phyloP scores from a whole-genome alignment of 1,140 invertebrate genomes.

The Drosophila eugracilis region DNA sequence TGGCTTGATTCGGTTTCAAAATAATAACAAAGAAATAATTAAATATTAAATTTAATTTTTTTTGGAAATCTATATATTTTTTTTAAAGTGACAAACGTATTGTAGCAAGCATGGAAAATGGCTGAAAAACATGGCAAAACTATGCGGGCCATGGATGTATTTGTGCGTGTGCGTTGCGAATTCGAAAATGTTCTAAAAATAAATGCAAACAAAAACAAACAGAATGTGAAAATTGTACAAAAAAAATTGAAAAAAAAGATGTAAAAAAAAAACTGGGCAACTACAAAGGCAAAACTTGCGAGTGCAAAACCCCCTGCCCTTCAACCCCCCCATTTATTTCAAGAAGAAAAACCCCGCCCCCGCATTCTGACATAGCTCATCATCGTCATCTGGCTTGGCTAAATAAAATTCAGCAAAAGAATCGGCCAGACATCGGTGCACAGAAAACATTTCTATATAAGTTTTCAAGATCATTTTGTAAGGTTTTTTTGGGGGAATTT shows the following conservation, averaged over 20 bases:
- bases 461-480: not conserved
- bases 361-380: conserved; percentile 33
- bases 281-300: conserved; percentile 36
- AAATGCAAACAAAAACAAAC: conserved; percentile 73
- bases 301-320: conserved; percentile 14
- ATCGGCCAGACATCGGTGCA: conserved; percentile 2
- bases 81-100: conserved; percentile 40
- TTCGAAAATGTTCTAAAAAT: conserved; percentile 80
- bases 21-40: conserved; percentile 15
- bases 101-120: conserved; percentile 44
- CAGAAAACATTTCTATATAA: not conserved
- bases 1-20: conserved; percentile 14
- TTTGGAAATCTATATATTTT: conserved; percentile 18
- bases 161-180: conserved; percentile 70
- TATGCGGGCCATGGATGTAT: conserved; percentile 52
- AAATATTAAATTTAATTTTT: conserved; percentile 8
- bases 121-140: conserved; percentile 57
- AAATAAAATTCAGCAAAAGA: conserved; percentile 61
- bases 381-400: conserved; percentile 51
- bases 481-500: not conserved
- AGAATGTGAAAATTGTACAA: conserved; percentile 55
- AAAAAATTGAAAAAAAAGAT: conserved; percentile 8
- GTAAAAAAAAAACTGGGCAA: conserved; percentile 54
- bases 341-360: conserved; percentile 6
- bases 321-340: not conserved